Evolutionary conservation across 2,888 invertebrate genomes (phyloP).

Genomic region (Oscheius sp.): DNA sequence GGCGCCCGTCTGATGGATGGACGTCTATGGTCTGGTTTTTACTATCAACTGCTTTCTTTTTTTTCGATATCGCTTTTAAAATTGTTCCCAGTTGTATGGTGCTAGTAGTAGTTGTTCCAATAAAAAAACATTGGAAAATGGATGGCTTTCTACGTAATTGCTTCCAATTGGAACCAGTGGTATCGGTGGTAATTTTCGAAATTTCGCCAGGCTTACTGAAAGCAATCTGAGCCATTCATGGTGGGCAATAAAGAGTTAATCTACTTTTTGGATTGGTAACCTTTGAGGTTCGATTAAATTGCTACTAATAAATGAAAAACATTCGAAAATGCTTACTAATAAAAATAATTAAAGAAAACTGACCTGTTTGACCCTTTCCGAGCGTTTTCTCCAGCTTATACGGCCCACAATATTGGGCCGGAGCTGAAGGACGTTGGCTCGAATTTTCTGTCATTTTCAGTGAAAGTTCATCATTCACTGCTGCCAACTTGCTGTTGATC

Average conservation of each 20-base stretch:
- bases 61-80: background rate
- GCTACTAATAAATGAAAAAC: constrained; percentile 17
- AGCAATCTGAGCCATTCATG: constrained; percentile 22
- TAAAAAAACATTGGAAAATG: too few species aligned
- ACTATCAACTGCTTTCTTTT: background rate
- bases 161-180: background rate
- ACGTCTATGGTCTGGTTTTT: constrained; percentile 19
- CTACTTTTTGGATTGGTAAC: constrained; percentile 1
- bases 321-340: background rate
- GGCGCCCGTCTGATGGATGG: constrained; percentile 35
- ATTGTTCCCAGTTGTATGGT: background rate
- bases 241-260: constrained; percentile 23
- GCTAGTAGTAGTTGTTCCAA: background rate
- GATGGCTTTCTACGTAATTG: too few species aligned
- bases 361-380: constrained; percentile 99
- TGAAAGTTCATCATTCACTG: constrained; percentile 69
- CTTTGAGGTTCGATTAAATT: background rate
- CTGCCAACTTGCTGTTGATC: constrained; percentile 66
- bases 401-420: constrained; percentile 91
- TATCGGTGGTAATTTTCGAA: constrained; percentile 17
- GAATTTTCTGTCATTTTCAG: constrained; percentile 66
- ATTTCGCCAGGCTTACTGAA: constrained; percentile 12
- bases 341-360: constrained; percentile 61
- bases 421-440: constrained; percentile 51
- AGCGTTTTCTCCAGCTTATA: constrained; percentile 98